Conservation (phyloP, 2,888 invertebrate species). For the Spodoptera littoralis region DNA sequence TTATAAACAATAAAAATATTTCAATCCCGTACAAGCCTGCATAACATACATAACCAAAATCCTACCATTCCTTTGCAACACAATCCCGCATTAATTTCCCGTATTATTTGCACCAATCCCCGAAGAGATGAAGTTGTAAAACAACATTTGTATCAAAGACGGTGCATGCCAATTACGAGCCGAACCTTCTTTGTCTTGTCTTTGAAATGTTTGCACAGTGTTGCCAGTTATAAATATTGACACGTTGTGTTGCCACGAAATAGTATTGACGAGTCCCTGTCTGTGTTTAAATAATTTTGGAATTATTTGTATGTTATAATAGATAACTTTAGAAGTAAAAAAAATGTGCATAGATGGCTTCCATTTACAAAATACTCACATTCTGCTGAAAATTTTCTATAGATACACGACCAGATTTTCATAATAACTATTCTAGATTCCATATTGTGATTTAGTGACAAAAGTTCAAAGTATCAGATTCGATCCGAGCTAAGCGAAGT, state of each 20-base stretch:
- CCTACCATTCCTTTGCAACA: background rate
- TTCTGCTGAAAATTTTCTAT: no score
- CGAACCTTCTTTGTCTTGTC: conserved; percentile 66
- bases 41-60: background rate
- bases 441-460: no score
- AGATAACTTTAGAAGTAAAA: background rate
- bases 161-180: conserved; percentile 69
- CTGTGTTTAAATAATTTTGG: conserved; percentile 27
- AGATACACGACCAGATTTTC: no score
- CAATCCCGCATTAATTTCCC: conserved; percentile 26
- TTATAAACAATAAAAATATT: no score
- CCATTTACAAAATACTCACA: no score
- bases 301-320: conserved; percentile 17
- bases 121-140: conserved; percentile 29
- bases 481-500: no score
- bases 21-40: no score
- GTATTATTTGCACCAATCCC: conserved; percentile 30
- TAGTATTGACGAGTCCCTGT: conserved; percentile 29
- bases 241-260: conserved; percentile 61
- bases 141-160: conserved; percentile 52
- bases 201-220: conserved; percentile 58
- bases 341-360: no score
- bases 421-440: no score
- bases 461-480: no score
- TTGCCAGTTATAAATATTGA: conserved; percentile 71